Base-by-base conservation (phyloP, 2,113 vertebrate genomes). In the Nansenia antarctica region DNA sequence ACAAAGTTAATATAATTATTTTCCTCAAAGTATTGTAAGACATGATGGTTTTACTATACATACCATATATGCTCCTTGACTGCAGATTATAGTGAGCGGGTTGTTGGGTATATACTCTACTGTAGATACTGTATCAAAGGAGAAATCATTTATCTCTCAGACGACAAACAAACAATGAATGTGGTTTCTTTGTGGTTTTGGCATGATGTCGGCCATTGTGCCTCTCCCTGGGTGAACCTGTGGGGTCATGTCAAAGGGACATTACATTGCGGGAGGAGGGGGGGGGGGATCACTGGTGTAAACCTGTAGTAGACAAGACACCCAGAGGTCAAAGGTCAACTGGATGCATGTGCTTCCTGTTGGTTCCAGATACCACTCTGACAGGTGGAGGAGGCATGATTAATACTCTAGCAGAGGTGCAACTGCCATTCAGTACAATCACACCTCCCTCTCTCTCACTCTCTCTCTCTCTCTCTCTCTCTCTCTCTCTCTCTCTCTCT, bases 321-420 rank as follows among this genome's bases (percentile, higher is more conserved):
- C 74, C 70, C 3, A 42, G 82, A 75, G 83, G 77, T 69, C 54
- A 75, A 77, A 86, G 90, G 86, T 88, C 84, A 81, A 52, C 68
- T 34, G 63, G 52, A 1, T 30, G 72, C 86, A 72, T 88, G 88
- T 94, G 94, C 88, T 94, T 91, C 81, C 1, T 0, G 87, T 95
- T 95, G 93, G 94, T 94, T 94, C 93, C 93, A 94, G 93, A 94
- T 93, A 78, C 90, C 88, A 82, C 79, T 84, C 82, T 93, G 92
- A 93, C 94, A 93, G 91, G 87, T 87, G 85, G 27, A 77, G 79
- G 55, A 84, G 83, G 81, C 70, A 76, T 93, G 94, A 94, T 93
- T 91, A 85, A 94, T 94, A 84, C 91, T 84, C 82, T 81, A n/a
- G 52, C 69, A 66, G 69, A 59, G 52, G 34, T 27, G 57, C 54